A percentile compares a stretch with the other conserved stretches of the same genome.
Evolutionary conservation across 1,140 invertebrate species (phyloP).

Genomic region (Bombus affinis): DNA sequence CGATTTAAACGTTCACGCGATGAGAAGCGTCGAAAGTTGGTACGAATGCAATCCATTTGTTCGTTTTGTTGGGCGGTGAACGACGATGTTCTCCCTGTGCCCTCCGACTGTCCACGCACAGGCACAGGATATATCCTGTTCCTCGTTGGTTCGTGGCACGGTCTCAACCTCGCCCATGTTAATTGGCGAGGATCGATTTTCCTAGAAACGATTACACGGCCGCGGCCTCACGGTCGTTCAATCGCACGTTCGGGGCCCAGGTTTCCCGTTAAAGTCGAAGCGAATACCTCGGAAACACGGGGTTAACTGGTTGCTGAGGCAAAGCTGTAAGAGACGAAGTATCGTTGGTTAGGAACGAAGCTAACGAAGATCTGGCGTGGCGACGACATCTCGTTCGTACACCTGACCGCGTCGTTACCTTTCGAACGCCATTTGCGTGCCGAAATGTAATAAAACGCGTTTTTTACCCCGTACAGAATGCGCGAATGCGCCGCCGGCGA

Average conservation of each 20-base stretch:
- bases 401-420: background rate
- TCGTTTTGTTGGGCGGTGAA: slow-evolving; percentile 11
- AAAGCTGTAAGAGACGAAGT: background rate
- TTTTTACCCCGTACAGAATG: background rate
- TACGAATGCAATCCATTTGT: background rate
- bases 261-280: background rate
- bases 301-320: background rate
- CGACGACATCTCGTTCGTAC: slow-evolving; percentile 11
- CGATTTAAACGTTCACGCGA: background rate
- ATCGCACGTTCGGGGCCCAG: slow-evolving; percentile 29
- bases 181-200: slow-evolving; percentile 50
- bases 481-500: background rate
- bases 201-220: slow-evolving; percentile 48
- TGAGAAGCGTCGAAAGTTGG: background rate
- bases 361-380: background rate
- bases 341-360: background rate
- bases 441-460: slow-evolving; percentile 19
- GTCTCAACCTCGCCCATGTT: slow-evolving; percentile 54
- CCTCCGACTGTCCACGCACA: background rate
- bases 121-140: background rate
- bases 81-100: background rate
- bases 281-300: background rate
- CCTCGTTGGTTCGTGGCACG: slow-evolving; percentile 1
- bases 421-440: slow-evolving; percentile 31
- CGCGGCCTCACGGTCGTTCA: slow-evolving; percentile 43